Conservation (phyloP, 1,140 invertebrate species). For the Diabrotica virgifera region DNA sequence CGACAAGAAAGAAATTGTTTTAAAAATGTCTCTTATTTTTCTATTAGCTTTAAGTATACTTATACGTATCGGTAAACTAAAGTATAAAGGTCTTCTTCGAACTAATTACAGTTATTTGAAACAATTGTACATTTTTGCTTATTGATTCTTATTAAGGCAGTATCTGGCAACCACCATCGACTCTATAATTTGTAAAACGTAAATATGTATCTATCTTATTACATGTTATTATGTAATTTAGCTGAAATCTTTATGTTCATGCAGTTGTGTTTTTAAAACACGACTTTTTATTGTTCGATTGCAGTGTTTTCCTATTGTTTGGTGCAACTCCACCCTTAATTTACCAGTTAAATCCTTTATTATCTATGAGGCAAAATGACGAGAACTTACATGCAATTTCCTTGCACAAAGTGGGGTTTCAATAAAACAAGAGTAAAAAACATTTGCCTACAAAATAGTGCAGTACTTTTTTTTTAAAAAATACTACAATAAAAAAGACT, state of each 20-base stretch:
- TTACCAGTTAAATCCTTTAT: background rate
- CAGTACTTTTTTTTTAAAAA: too few relatives aligned
- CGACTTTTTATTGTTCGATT: background rate
- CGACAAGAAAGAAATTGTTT: too few relatives aligned
- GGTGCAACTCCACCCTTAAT: constrained; percentile 1
- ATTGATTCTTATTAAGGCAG: background rate
- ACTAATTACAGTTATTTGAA: background rate
- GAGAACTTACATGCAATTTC: background rate
- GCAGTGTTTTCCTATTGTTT: constrained; percentile 2
- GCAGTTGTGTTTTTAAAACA: background rate
- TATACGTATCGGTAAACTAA: too few relatives aligned
- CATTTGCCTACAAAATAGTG: too few relatives aligned
- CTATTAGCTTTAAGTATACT: too few relatives aligned
- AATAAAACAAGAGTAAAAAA: background rate
- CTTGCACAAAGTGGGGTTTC: background rate
- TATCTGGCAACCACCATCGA: background rate
- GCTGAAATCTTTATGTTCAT: background rate
- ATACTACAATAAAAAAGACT: too few relatives aligned
- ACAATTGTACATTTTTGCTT: background rate
- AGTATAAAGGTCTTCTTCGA: background rate
- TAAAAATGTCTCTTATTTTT: too few relatives aligned
- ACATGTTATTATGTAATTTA: background rate
- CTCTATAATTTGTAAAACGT: background rate
- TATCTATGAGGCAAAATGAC: background rate
- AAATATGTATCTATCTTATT: background rate